These are phyloP conservation scores for Meloidogyne chitwoodi DNA, from an alignment of 1,140 invertebrate species.

Conservation along the genomic window DNA sequence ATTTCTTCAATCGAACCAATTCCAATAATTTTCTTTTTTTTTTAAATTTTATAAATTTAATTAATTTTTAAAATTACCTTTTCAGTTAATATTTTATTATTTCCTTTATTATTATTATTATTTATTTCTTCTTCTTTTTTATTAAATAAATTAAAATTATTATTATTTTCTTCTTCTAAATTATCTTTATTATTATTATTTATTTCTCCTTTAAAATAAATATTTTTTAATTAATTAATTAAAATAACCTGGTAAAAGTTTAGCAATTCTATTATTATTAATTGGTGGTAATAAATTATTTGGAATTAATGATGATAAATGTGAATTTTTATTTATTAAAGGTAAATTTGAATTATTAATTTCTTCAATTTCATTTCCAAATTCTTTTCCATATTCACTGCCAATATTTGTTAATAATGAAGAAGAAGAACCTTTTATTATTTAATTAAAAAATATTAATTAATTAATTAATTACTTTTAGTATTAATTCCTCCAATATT, in stretches of 20 bases:
- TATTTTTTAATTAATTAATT: not conserved
- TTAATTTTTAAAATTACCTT: not conserved
- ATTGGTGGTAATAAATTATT: not conserved
- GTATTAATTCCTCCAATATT: constrained; percentile 2
- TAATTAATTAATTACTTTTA: not conserved
- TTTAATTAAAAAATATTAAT: not conserved
- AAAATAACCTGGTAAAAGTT: not conserved
- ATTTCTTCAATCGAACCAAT: constrained; percentile 18
- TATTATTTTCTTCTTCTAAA: not conserved
- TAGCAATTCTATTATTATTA: not conserved
- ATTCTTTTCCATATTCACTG: constrained; percentile 38
- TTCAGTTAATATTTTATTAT: not conserved
- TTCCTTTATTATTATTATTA: not conserved
- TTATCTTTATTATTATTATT: not conserved
- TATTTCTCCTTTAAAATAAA: not conserved
- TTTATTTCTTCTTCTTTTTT: too few relatives aligned
- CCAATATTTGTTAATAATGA: constrained; percentile 27
- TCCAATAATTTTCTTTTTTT: constrained; percentile 12
- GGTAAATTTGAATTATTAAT: not conserved
- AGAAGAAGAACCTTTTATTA: not conserved
- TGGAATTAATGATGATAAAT: not conserved
- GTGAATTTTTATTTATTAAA: not conserved
- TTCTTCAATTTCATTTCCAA: constrained; percentile 3
- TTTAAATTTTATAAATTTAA: too few relatives aligned
- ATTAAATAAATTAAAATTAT: not conserved